Evolutionary conservation across 2,888 invertebrate species (phyloP), one percentile per base, ranked within the genome.

Genomic region (Caenorhabditis panamensis): DNA sequence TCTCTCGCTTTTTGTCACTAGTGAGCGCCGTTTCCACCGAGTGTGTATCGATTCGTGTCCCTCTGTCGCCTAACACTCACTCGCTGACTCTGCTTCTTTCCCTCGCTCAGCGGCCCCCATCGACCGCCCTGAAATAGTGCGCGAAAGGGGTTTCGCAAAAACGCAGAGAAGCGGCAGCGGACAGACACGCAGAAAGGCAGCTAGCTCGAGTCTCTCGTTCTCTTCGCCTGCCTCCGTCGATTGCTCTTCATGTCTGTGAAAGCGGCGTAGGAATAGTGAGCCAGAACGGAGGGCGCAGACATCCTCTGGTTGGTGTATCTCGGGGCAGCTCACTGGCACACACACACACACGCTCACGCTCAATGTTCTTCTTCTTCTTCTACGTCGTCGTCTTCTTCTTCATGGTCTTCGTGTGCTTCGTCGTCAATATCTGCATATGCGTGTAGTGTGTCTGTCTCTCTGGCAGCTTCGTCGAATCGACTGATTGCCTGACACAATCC

Each of bases 281-380:
- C 28, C 1, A 22, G 59, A 61, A 5, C 5, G 22, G 41, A 66
- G 51, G 66, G 47, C 49, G 53, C 54, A 75, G 75, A 54, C 53
- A 44, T 53, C 75, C 75, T 75, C 66, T 75, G 75, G 64, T 75
- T 75, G 75, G 41, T 66, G 75, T 75, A 75, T 75, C 75, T 75
- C 66, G 66, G 75, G 75, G 64, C 75, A 75, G 75, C 75, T 75
- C 75, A 75, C 75, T 75, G 75, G 75, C 75, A 75, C 75, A 75
- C 66, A 72, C 56, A 56, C 59, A 41, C 59, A 41, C 64, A 54
- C 75, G 61, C 75, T 73, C 73, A 75, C 75, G 66, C 75, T 75
- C 75, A 75, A 75, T 75, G 75, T 75, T 75, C 75, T 75, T 66
- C 73, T 73, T 72, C 62, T 71, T 47, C 69, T 37, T 68, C 68